Evolutionary conservation across 2,888 invertebrate genomes (phyloP).

Genomic region (Protonemura montana): DNA sequence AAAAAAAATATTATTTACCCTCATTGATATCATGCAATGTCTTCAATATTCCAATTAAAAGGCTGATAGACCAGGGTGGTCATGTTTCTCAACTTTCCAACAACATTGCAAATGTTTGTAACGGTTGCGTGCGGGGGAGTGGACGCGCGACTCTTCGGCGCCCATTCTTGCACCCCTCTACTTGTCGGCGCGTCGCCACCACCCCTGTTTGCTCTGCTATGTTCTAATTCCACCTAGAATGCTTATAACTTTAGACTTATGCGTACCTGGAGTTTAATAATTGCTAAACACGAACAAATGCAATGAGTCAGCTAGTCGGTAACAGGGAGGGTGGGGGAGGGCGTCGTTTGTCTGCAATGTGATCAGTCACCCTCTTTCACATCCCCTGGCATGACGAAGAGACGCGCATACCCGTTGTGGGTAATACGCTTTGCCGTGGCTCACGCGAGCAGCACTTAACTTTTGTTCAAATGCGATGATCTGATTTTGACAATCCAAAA

Average conservation of each 20-base stretch:
- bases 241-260: not conserved
- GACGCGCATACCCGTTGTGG: not conserved
- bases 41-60: not conserved
- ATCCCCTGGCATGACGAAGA: conserved; percentile 14
- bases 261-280: conserved; percentile 24
- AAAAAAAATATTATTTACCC: not conserved
- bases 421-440: not conserved
- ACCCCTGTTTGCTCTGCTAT: conserved; percentile 1
- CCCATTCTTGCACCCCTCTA: conserved; percentile 17
- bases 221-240: not conserved
- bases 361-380: conserved; percentile 19
- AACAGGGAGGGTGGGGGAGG: not conserved
- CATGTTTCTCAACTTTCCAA: not conserved
- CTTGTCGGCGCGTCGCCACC: not conserved
- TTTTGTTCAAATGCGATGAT: not conserved
- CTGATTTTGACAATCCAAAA: not conserved
- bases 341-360: conserved; percentile 9
- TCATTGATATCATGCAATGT: not conserved
- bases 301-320: conserved; percentile 1
- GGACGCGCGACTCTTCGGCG: not conserved
- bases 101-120: not conserved
- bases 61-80: not conserved
- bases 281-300: conserved; percentile 27
- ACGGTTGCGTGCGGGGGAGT: not conserved
- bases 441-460: not conserved